Percentiles rank a stretch among this genome's conserved stretches.
Evolutionary conservation across 2,797 vertebrate genomes (phyloP).

Genomic region (Catharus ustulatus): DNA sequence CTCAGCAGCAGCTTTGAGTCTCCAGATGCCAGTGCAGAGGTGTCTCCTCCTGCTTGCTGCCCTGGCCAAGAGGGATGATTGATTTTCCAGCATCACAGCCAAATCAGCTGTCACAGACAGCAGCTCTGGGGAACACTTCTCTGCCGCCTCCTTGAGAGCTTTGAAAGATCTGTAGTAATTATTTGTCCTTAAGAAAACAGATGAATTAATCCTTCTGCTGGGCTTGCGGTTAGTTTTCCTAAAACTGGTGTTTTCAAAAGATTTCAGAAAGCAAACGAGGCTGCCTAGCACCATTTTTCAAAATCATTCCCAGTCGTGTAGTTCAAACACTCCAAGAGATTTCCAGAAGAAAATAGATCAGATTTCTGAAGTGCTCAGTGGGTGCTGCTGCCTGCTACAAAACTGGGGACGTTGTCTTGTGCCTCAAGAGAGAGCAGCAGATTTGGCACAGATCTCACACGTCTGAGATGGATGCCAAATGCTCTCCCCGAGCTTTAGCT

Average conservation of each 20-base stretch:
- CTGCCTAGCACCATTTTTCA: not conserved
- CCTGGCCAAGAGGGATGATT: not conserved
- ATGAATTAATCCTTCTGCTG: slow-evolving; percentile 3
- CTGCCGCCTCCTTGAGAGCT: not conserved
- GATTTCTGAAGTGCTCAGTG: not conserved
- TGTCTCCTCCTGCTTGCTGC: not conserved
- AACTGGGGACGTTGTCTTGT: not conserved
- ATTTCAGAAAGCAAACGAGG: not conserved
- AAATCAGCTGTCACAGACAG: not conserved
- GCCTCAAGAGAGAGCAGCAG: slow-evolving; percentile 14
- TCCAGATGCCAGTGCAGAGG: not conserved
- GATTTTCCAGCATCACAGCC: slow-evolving; percentile 4
- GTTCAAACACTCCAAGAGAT: not conserved
- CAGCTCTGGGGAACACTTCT: not conserved
- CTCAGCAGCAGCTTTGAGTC: not conserved
- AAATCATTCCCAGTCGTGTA: not conserved
- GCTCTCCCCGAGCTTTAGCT: not conserved
- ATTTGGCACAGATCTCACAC: not conserved
- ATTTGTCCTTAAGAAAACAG: slow-evolving; percentile 16
- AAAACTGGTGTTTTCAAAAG: not conserved
- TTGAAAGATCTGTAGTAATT: not conserved
- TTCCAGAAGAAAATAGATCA: slow-evolving; percentile 4
- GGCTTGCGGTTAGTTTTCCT: not conserved
- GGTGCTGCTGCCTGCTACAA: not conserved
- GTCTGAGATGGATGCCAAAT: not conserved